phyloP scores from a whole-genome alignment of 2,113 vertebrate genomes.

The Psephotus haematonotus region DNA sequence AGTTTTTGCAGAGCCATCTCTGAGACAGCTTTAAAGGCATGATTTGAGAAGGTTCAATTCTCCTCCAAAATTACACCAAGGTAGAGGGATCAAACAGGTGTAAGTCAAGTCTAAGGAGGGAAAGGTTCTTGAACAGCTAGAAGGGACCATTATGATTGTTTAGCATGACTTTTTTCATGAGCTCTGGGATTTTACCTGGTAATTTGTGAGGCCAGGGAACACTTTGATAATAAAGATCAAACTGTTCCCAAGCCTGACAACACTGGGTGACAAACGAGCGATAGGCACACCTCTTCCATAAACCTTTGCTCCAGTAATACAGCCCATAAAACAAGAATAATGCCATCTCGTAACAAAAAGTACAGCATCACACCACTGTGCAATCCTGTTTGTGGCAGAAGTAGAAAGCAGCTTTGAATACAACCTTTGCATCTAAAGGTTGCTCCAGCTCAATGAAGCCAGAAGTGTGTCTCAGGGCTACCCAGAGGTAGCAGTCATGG shows the following conservation, averaged over 20 bases:
- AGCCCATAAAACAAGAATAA: not conserved
- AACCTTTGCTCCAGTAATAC: not conserved
- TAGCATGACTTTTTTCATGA: not conserved
- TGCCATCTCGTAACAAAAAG: not conserved
- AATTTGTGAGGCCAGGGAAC: not conserved
- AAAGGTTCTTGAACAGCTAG: not conserved
- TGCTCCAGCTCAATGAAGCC: not conserved
- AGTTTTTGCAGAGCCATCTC: not conserved
- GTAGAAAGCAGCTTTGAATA: not conserved
- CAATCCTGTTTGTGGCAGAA: not conserved
- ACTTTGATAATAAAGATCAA: conserved; percentile 5
- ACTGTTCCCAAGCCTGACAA: not conserved
- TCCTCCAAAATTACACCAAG: not conserved
- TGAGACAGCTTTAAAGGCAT: not conserved
- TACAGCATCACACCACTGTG: not conserved
- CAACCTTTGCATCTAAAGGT: not conserved
- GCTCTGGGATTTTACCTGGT: not conserved
- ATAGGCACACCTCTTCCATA: not conserved
- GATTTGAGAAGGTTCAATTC: not conserved
- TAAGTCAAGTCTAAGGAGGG: not conserved
- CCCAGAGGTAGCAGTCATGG: not conserved
- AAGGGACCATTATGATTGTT: not conserved
- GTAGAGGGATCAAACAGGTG: not conserved
- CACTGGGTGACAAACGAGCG: accelerated
- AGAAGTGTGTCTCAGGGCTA: not conserved